These are phyloP conservation scores for Cromileptes altivelis DNA, from an alignment of 2,113 vertebrate species.

Conservation along the genomic window DNA sequence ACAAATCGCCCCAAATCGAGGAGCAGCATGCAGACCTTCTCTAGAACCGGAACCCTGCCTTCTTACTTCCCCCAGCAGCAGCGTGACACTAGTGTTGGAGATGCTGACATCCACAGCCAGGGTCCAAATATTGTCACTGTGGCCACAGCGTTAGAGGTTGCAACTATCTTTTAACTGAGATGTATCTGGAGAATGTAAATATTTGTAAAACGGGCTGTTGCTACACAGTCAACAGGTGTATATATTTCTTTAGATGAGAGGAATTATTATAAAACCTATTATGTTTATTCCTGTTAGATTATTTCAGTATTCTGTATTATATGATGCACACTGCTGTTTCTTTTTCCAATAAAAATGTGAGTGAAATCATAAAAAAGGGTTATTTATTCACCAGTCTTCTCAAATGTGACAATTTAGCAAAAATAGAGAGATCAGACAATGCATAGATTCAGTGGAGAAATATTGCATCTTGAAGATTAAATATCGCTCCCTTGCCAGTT, in stretches of 20 bases:
- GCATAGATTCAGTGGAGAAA: slow-evolving; percentile 24
- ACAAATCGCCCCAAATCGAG: slow-evolving; percentile 67
- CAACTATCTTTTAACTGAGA: slow-evolving; percentile 81
- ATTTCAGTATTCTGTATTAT: slow-evolving; percentile 8
- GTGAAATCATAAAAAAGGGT: slow-evolving; percentile 34
- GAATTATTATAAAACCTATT: background rate
- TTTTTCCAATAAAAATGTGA: slow-evolving; percentile 57
- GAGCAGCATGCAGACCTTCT: slow-evolving; percentile 67
- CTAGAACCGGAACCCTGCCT: slow-evolving; percentile 76
- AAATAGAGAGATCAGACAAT: slow-evolving; percentile 19
- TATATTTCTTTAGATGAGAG: slow-evolving; percentile 23
- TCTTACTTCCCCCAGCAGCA: slow-evolving; percentile 70
- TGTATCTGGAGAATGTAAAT: slow-evolving; percentile 39
- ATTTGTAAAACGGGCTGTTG: slow-evolving; percentile 6
- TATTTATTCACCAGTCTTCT: background rate
- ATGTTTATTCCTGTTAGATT: background rate
- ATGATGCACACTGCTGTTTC: background rate
- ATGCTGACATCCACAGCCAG: slow-evolving; percentile 27
- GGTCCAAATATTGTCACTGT: slow-evolving; percentile 64
- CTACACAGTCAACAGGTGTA: slow-evolving; percentile 15
- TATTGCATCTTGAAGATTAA: slow-evolving; percentile 18
- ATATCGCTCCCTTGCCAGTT: slow-evolving; percentile 19
- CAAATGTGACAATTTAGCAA: background rate
- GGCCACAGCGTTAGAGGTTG: slow-evolving; percentile 73
- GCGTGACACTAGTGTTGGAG: slow-evolving; percentile 2